Evolutionary conservation across 2,888 invertebrate species (phyloP).

Genomic region (Pyrrhosoma nymphula): DNA sequence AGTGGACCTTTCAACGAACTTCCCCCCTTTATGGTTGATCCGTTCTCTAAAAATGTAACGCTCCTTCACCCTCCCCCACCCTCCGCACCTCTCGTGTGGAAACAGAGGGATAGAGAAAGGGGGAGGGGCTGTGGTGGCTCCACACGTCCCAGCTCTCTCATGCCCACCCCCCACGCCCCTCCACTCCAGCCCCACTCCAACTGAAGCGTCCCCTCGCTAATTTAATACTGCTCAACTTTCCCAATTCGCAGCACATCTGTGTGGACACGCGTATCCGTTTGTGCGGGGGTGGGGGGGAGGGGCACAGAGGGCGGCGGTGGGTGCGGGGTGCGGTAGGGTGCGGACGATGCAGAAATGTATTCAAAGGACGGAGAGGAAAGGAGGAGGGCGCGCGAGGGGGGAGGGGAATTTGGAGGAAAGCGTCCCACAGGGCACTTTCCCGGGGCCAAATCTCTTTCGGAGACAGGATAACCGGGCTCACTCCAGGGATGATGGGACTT

Average conservation of each 20-base stretch:
- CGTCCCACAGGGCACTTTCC: background rate
- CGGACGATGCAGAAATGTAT: too few relatives aligned
- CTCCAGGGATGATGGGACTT: background rate
- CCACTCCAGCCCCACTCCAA: background rate
- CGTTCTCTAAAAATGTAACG: too few relatives aligned
- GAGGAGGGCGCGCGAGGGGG: background rate
- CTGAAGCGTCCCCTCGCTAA: background rate
- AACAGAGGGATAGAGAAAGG: too few relatives aligned
- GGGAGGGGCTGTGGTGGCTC: too few relatives aligned
- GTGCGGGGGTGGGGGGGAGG: background rate
- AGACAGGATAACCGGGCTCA: background rate
- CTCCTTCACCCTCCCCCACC: too few relatives aligned
- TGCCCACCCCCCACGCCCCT: background rate
- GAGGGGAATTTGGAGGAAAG: background rate
- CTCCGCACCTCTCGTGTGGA: too few relatives aligned
- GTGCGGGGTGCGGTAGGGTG: too few relatives aligned
- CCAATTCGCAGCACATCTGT: constrained; percentile 11
- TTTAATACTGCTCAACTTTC: constrained; percentile 13
- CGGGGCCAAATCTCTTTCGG: background rate
- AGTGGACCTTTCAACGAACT: background rate
- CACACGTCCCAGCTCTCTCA: background rate
- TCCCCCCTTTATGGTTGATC: too few relatives aligned
- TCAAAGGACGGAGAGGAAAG: background rate
- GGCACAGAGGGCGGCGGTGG: too few relatives aligned
- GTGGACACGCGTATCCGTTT: background rate